These are phyloP conservation scores for Drosophila aff. DNA, from an alignment of 1,140 invertebrate species.

Conservation along the genomic window DNA sequence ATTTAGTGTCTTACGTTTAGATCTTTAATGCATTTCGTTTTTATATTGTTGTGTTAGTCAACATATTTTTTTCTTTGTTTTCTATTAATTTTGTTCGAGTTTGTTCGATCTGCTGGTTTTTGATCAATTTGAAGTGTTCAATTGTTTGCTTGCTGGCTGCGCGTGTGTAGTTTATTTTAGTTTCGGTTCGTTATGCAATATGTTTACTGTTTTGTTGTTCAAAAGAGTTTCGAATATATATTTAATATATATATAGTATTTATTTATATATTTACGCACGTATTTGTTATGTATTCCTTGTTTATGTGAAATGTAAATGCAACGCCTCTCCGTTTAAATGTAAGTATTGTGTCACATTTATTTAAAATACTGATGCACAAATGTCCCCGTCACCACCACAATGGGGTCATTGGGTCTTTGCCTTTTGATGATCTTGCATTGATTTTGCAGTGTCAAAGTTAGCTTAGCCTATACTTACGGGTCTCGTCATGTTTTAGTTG, in stretches of 20 bases:
- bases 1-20: conserved; percentile 49
- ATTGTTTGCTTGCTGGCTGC: conserved; percentile 53
- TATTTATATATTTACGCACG: conserved; percentile 52
- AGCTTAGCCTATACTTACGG: conserved; percentile 58
- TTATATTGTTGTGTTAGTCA: conserved; percentile 53
- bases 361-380: conserved; percentile 71
- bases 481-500: conserved; percentile 56
- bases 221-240: conserved; percentile 66
- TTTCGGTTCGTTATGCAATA: conserved; percentile 51
- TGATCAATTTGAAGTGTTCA: conserved; percentile 49
- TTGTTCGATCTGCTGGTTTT: conserved; percentile 35
- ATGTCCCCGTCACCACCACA: conserved; percentile 19
- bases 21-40: conserved; percentile 42
- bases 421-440: conserved; percentile 45
- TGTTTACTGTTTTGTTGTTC: conserved; percentile 57
- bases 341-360: conserved; percentile 65
- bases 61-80: conserved; percentile 36
- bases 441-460: conserved; percentile 66
- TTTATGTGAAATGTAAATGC: conserved; percentile 79
- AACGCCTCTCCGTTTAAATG: conserved; percentile 55
- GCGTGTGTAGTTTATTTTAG: conserved; percentile 40
- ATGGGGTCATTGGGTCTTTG: background rate
- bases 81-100: conserved; percentile 51
- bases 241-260: conserved; percentile 60
- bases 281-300: conserved; percentile 48